Base-by-base conservation (phyloP, 2,113 vertebrate species). In the Microcebus griseorufus region DNA sequence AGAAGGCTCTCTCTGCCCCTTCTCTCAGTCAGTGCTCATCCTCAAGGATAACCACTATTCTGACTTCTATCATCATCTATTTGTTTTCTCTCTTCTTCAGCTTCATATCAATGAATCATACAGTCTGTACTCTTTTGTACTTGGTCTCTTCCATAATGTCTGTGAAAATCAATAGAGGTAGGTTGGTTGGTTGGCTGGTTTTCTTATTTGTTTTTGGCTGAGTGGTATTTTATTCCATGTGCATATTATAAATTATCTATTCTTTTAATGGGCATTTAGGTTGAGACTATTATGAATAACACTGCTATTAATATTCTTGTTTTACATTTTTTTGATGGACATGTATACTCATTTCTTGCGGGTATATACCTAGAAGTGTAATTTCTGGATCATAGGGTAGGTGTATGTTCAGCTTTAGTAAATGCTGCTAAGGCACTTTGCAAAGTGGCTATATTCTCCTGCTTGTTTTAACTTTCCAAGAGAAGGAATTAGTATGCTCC, bases 1-100 rank as follows among this genome's bases (percentile, higher is more conserved):
- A 75, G 25, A 93, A 91, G 11, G 0, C 20, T 92, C 51, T 79
- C 32, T 48, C 83, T 69, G 48, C 8, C 20, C 39, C 42, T 27
- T 48, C 4, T 92, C 51, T 85, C 62, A 79, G 6, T 88, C 39
- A 88, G 81, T 73, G 88, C 4, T 60, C 62, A 88, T 27, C 39
- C 34, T 70, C 70, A 95, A 94, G 95, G 62, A 88, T 72, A 95
- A 96, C 12, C 34, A 87, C 69, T 90, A 25, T 60, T 90, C 84
- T 94, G 62, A 76, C 8, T 88, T 93, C 18, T 75, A 64, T n/a
- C 55, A 51, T 34, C 34, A 87, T 65, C 5, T 81, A 69, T 67
- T 92, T 70, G 12, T 64, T 90, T 84, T 67, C 17, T 27, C 67
- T 93, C 51, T 62, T 85, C 34, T 95, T 93, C 55, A 95, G 70